Percentiles rank a stretch among this genome's conserved stretches.
These are phyloP conservation scores for Hydrozoanthus gracilis DNA, from an alignment of 92 coral and sea anemone genomes.

Conservation along the genomic window DNA sequence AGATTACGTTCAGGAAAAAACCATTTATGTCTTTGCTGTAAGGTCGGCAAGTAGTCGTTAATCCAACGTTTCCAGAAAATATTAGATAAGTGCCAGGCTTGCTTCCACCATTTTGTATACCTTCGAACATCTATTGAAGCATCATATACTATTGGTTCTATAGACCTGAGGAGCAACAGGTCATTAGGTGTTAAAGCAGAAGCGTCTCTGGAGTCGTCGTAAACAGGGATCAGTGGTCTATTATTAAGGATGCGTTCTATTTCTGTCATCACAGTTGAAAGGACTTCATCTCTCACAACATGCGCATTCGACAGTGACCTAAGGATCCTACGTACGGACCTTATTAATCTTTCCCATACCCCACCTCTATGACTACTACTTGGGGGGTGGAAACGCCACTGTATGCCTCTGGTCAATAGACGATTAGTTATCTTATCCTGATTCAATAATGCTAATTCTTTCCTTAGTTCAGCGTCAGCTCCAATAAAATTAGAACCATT, in stretches of 20 bases:
- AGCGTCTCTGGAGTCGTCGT: slow-evolving; percentile 1
- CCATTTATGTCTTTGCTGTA: background rate
- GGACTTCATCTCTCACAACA: slow-evolving; percentile 13
- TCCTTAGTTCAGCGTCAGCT: slow-evolving; percentile 46
- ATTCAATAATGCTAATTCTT: slow-evolving; percentile 1
- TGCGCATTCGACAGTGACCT: background rate
- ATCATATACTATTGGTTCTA: background rate
- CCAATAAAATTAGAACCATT: slow-evolving; percentile 59
- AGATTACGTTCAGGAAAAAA: background rate
- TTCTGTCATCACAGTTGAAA: slow-evolving; percentile 20
- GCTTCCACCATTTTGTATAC: background rate
- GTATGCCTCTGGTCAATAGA: background rate
- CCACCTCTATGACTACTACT: slow-evolving; percentile 16
- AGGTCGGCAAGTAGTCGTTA: background rate
- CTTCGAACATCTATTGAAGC: background rate
- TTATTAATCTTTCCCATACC: slow-evolving; percentile 34
- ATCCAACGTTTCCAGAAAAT: background rate
- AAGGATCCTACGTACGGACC: slow-evolving; percentile 20
- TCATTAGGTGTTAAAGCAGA: slow-evolving; percentile 20
- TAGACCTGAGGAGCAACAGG: slow-evolving; percentile 2
- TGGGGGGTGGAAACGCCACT: slow-evolving; percentile 42
- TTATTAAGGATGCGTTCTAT: slow-evolving; percentile 26
- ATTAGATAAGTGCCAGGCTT: background rate
- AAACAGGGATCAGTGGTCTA: slow-evolving; percentile 5
- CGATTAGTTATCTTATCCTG: slow-evolving; percentile 23